Evolutionary conservation across 1,140 invertebrate species (phyloP).

Genomic region (Zaprionus davidi): DNA sequence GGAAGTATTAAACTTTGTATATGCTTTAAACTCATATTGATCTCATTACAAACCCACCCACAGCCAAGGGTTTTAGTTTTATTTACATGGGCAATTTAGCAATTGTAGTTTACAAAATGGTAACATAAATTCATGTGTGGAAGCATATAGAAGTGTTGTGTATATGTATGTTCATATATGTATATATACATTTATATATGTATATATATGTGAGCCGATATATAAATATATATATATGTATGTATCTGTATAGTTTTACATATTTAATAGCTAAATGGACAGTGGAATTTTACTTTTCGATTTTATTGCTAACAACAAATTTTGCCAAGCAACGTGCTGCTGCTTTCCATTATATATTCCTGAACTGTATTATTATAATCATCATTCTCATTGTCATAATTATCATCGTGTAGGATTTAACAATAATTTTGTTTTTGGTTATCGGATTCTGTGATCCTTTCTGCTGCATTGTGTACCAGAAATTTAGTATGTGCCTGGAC

Average conservation of each 20-base stretch:
- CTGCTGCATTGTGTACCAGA: conserved; percentile 5
- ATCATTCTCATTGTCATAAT: background rate
- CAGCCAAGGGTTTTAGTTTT: conserved; percentile 61
- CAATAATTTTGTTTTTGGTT: conserved; percentile 35
- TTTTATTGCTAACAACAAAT: conserved; percentile 45
- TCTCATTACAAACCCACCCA: conserved; percentile 53
- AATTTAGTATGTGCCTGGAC: conserved; percentile 6
- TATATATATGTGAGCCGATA: conserved; percentile 16
- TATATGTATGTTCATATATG: conserved; percentile 20
- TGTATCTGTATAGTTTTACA: conserved; percentile 8
- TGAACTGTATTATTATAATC: background rate
- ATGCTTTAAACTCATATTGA: background rate
- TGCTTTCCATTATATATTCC: conserved; percentile 16
- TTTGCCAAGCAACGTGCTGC: conserved; percentile 27
- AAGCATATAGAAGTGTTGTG: conserved; percentile 46
- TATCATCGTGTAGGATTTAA: conserved; percentile 21
- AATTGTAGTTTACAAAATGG: conserved; percentile 59
- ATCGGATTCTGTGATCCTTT: conserved; percentile 1
- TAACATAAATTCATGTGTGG: conserved; percentile 67
- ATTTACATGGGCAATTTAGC: conserved; percentile 74
- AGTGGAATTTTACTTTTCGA: conserved; percentile 28
- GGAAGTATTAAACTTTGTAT: background rate
- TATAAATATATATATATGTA: conserved; percentile 27
- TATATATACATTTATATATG: conserved; percentile 20
- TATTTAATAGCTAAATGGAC: conserved; percentile 43